These are phyloP conservation scores for Acanthosepion lycidas DNA, from an alignment of 2,888 invertebrate species.

Conservation along the genomic window DNA sequence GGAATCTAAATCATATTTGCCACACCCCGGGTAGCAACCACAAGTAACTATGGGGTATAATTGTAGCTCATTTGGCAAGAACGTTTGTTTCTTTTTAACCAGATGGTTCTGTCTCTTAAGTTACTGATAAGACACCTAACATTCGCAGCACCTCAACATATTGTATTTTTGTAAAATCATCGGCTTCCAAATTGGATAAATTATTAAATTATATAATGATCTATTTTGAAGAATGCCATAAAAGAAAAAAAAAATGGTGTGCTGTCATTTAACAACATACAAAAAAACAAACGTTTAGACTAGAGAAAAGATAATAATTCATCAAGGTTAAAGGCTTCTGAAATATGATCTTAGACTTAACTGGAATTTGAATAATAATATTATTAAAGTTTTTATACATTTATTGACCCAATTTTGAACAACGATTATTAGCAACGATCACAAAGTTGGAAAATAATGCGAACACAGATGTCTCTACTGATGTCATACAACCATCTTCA, in stretches of 20 bases:
- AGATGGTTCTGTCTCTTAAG: neutral
- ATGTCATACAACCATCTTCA: neutral
- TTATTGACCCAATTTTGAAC: neutral
- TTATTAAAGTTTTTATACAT: neutral
- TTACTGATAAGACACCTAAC: neutral
- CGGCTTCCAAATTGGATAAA: neutral
- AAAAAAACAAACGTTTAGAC: neutral
- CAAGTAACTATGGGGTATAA: neutral
- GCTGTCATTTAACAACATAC: neutral
- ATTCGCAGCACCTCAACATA: neutral
- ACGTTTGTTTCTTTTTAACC: conserved; percentile 33
- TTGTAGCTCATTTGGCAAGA: neutral
- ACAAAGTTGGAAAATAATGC: neutral
- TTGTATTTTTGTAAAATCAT: neutral
- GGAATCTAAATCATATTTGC: neutral
- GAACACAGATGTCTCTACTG: neutral
- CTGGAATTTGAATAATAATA: neutral
- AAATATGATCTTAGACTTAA: neutral
- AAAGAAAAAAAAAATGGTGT: neutral
- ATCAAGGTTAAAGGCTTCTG: neutral
- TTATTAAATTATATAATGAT: neutral
- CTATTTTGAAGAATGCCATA: neutral
- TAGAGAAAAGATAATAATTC: neutral
- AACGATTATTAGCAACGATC: neutral
- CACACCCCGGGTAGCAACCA: conserved; percentile 33